These are phyloP conservation scores for Polydesmus complanatus DNA, from an alignment of 2,888 invertebrate species.

Conservation along the genomic window DNA sequence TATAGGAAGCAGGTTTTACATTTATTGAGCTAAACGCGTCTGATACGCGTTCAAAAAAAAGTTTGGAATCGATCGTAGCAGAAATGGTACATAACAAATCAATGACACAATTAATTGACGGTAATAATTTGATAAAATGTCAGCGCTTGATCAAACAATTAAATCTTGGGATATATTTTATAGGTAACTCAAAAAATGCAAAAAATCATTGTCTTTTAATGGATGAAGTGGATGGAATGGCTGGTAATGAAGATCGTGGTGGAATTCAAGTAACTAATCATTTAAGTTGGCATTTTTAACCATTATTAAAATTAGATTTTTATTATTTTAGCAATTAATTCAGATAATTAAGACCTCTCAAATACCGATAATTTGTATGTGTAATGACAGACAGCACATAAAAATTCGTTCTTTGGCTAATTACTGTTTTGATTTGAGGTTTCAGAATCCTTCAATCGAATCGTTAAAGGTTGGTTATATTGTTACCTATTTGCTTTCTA, in stretches of 20 bases:
- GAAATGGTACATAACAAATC: conserved; percentile 55
- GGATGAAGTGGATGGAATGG: conserved; percentile 99
- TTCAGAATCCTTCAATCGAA: conserved; percentile 68
- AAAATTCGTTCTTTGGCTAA: conserved; percentile 87
- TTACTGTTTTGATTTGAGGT: conserved; percentile 82
- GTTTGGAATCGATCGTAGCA: conserved; percentile 68
- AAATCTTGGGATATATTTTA: not conserved
- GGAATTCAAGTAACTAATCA: conserved; percentile 49
- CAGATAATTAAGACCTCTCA: conserved; percentile 71
- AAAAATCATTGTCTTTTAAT: conserved; percentile 87
- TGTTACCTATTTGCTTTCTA: conserved; percentile 1
- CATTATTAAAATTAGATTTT: not conserved
- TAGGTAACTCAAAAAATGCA: conserved; percentile 11
- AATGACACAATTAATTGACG: conserved; percentile 19
- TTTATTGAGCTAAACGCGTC: conserved; percentile 94
- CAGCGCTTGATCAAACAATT: not conserved
- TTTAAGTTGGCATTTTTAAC: not conserved
- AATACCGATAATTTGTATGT: conserved; percentile 90
- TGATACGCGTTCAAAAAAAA: conserved; percentile 79
- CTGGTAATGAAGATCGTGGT: conserved; percentile 95
- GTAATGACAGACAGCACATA: conserved; percentile 85
- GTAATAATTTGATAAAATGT: not conserved
- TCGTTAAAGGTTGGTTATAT: conserved; percentile 56
- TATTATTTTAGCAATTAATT: conserved; percentile 60
- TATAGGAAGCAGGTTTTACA: conserved; percentile 66